Conservation (phyloP, 2,797 vertebrate species). For the Calcarius lapponicus region DNA sequence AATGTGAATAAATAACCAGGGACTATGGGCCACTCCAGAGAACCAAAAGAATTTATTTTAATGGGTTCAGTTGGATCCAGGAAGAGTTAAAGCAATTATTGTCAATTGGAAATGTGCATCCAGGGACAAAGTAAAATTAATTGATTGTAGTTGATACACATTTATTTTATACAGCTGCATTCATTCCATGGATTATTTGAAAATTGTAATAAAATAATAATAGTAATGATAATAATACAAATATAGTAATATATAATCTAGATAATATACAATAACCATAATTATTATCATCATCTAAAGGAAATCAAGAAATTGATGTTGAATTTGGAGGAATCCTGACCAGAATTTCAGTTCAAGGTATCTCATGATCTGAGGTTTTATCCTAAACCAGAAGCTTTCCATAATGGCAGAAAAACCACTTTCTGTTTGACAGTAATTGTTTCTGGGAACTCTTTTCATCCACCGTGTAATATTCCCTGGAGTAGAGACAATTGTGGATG, state of each 20-base stretch:
- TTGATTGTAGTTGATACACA: accelerated
- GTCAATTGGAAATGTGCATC: accelerated
- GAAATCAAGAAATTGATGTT: background rate
- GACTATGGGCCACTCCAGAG: background rate
- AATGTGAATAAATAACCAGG: background rate
- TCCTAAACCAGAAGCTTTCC: background rate
- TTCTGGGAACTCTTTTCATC: background rate
- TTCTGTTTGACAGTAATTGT: background rate
- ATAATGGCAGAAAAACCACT: background rate
- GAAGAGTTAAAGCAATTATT: background rate
- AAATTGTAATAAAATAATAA: background rate
- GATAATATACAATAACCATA: background rate
- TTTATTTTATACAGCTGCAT: background rate
- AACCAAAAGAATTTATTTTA: background rate
- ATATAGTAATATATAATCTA: background rate
- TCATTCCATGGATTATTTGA: background rate
- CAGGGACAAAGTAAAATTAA: background rate
- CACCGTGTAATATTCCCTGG: background rate
- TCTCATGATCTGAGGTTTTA: background rate
- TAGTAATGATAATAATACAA: background rate
- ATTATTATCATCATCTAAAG: background rate
- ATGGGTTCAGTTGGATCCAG: background rate
- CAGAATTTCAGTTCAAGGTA: background rate
- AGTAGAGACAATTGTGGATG: background rate
- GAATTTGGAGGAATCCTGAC: background rate